Base-by-base conservation (phyloP, 2,888 invertebrate species). In the Erebia ligea region DNA sequence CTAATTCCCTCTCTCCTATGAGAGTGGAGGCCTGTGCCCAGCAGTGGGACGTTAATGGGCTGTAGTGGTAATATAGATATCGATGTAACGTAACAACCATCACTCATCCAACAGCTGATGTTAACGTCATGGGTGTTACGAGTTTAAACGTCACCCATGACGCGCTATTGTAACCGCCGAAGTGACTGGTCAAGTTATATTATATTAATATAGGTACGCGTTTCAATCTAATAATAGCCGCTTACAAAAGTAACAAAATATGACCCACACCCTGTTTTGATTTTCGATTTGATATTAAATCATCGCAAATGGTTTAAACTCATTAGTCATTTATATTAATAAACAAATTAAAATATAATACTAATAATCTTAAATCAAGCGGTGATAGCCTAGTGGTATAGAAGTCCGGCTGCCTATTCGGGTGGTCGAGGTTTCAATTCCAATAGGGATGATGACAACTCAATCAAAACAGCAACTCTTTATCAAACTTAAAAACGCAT, bases 81-180 rank as follows among this genome's bases (percentile, higher is more conserved):
- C 57, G 64, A 67, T 45, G 69, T 42, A 11, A 17, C 13, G 15
- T 48, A 48, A 19, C 48, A 25, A 52, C 2, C 69, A 54, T 67
- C 68, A 57, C 56, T 68, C 48, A 57, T 42, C 48, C 19, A 50
- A 54, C 63, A 62, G n/a, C n/a, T n/a, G 56, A 62, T 63, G n/a
- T 42, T 19, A 66, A 69, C 75, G 75, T 73, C 73, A 73, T 62
- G 54, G 50, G 19, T 69, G 45, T 56, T 59, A 54, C 62, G 62
- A 57, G 21, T 45, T 57, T 17, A 42, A 21, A 70, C 73, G 73
- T 74, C 73, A 74, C 17, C 50, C 10, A 52, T 74, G 72, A 74
- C 72, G 81, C 79, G 76, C 10, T 45, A 57, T 79, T 76, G 10
- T 52, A 61, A 52, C 19, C 19, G 50, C 52, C 45, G 57, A 54